A percentile compares a stretch with the other conserved stretches of the same genome.
These are phyloP conservation scores for Fistularia commersonii DNA, from an alignment of 2,797 vertebrate genomes.

Conservation along the genomic window DNA sequence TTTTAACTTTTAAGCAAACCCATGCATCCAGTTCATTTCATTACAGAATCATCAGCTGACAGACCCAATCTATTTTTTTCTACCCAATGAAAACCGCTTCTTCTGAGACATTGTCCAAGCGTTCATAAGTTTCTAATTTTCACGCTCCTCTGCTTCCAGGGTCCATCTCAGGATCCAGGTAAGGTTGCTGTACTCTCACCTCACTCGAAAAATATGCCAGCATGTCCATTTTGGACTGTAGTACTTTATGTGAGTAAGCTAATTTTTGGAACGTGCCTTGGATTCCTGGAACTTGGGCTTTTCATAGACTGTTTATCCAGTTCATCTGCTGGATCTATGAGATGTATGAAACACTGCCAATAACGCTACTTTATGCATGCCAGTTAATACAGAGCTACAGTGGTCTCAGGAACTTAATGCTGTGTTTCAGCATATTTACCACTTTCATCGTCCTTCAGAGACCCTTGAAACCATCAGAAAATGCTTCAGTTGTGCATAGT, in stretches of 20 bases:
- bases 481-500: slow-evolving; percentile 8
- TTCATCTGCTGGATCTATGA: neutral
- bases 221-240: neutral
- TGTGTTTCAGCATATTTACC: slow-evolving; percentile 4
- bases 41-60: neutral
- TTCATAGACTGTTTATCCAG: slow-evolving; percentile 6
- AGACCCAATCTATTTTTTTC: neutral
- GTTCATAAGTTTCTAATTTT: slow-evolving; percentile 4
- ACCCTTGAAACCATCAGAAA: slow-evolving; percentile 5
- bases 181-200: slow-evolving; percentile 3
- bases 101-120: too few relatives aligned
- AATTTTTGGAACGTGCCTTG: neutral
- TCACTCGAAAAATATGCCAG: slow-evolving; percentile 5
- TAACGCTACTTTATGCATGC: neutral
- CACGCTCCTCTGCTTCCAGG: slow-evolving; percentile 1
- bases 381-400: neutral
- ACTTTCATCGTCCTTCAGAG: neutral
- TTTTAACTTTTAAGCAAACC: too few relatives aligned
- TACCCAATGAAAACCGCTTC: too few relatives aligned
- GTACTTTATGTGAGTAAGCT: slow-evolving; percentile 1
- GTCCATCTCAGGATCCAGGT: slow-evolving; percentile 12
- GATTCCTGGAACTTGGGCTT: slow-evolving; percentile 7
- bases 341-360: too few relatives aligned
- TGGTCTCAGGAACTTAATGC: slow-evolving; percentile 3
- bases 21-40: neutral